These are phyloP conservation scores for Vombatus ursinus DNA, from an alignment of 2,113 vertebrate species.

Conservation along the genomic window DNA sequence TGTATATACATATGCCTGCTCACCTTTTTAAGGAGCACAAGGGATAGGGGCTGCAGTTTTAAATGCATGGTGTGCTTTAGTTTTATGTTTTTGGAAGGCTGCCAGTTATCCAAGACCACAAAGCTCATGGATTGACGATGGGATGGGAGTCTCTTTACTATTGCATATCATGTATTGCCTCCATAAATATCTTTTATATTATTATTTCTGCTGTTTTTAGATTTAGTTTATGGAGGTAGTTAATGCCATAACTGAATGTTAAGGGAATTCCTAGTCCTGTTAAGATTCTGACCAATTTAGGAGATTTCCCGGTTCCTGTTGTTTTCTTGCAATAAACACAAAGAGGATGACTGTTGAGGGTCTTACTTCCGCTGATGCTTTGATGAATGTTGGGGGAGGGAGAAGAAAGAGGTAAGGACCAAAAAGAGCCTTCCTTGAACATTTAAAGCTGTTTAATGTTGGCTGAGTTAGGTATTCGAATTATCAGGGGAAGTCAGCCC, in stretches of 20 bases:
- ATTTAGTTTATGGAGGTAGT: constrained; percentile 74
- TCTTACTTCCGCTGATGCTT: constrained; percentile 47
- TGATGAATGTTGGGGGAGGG: constrained; percentile 48
- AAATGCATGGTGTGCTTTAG: constrained; percentile 28
- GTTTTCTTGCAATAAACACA: constrained; percentile 70
- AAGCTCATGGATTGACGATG: constrained; percentile 48
- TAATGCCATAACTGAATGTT: constrained; percentile 69
- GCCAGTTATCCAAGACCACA: constrained; percentile 48
- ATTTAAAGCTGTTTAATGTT: background rate
- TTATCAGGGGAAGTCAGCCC: background rate
- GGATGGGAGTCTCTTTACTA: constrained; percentile 62
- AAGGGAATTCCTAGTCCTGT: constrained; percentile 68
- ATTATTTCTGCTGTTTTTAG: constrained; percentile 71
- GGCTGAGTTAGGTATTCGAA: background rate
- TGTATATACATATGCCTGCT: constrained; percentile 28
- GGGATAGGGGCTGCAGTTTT: constrained; percentile 45
- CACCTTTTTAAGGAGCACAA: constrained; percentile 47
- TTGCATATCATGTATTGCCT: background rate
- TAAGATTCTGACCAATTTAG: constrained; percentile 67
- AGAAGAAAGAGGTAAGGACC: constrained; percentile 54
- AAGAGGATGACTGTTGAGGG: constrained; percentile 61
- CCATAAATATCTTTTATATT: constrained; percentile 76
- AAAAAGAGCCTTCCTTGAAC: constrained; percentile 38
- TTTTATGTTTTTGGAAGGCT: constrained; percentile 60
- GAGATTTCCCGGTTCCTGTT: constrained; percentile 70